Base-by-base conservation (phyloP, 2,888 invertebrate species). In the Diarsia brunnea region DNA sequence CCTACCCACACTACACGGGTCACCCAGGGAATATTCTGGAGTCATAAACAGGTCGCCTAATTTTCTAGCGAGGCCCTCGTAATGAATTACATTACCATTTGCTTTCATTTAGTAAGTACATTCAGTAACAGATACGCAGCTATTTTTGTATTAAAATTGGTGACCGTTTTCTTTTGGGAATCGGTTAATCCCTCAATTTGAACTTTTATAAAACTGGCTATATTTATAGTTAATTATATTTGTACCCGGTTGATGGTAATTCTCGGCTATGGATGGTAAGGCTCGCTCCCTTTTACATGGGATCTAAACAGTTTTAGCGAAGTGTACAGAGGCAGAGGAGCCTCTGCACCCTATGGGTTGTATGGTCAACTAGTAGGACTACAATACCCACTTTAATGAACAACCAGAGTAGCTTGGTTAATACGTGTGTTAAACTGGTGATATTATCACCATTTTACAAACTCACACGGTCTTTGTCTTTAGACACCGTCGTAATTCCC, bases 1-100 rank as follows among this genome's bases (percentile, higher is more conserved):
- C 73, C 55, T 63, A 51, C 75, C 55, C 65, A 51, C 75, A 71
- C 82, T 75, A 67, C 69, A 64, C 71, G 51, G 43, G 31, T 75
- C 72, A 73, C 53, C 79, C 43, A 67, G 85, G 80, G 80, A 79
- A 78, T 82, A 70, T 84, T n/a, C 83, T 77, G 83, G 73, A 68
- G 80, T 77, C 82, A 70, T 88, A 84, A 85, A 85, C 78, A 81
- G 74, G 38, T 75, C 69, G 74, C 82, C 82, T 88, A 88, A 88
- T 86, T 76, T 84, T 78, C 81, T 80, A 69, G 76, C 78, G 86
- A 81, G 80, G 76, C 64, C 67, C 38, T 78, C 76, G 70, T 87
- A 89, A 90, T 90, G 83, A 87, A 88, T 89, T 89, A 86, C 87
- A 84, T 87, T 83, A 86, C 76, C 85, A 89, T 90, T 85, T 81